Percentiles rank a stretch among this genome's conserved stretches.
These are phyloP conservation scores for Sebastes miniatus DNA, from an alignment of 2,797 vertebrate genomes.

Conservation along the genomic window DNA sequence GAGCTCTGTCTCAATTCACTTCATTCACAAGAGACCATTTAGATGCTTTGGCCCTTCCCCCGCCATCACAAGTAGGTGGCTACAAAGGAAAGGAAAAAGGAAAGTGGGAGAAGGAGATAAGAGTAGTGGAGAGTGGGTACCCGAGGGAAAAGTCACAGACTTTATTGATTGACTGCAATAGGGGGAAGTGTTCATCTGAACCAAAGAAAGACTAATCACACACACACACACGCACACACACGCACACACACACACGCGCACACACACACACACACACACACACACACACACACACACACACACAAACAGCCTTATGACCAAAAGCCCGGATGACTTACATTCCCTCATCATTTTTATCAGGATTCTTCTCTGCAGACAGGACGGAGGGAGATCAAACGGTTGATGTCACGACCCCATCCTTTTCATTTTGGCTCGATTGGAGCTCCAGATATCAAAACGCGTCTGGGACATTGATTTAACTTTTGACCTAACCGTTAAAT, in stretches of 20 bases:
- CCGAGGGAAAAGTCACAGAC: constrained; percentile 38
- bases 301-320: constrained; percentile 10
- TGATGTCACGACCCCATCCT: constrained; percentile 63
- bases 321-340: constrained; percentile 28
- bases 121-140: not conserved
- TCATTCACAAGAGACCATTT: constrained; percentile 72
- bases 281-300: constrained; percentile 3
- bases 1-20: constrained; percentile 67
- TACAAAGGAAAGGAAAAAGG: constrained; percentile 1
- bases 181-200: constrained; percentile 53
- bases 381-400: constrained; percentile 62
- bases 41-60: constrained; percentile 41
- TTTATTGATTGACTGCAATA: constrained; percentile 58
- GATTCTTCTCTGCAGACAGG: constrained; percentile 52
- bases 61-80: not conserved
- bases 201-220: constrained; percentile 42
- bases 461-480: constrained; percentile 70
- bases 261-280: constrained; percentile 5
- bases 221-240: constrained; percentile 6
- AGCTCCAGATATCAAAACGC: constrained; percentile 66
- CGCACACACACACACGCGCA: not conserved
- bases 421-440: constrained; percentile 68
- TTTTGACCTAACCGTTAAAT: constrained; percentile 62
- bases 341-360: constrained; percentile 60
- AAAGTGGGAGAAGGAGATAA: not conserved